A percentile compares a stretch with the other conserved stretches of the same genome.
phyloP scores from a whole-genome alignment of 2,888 invertebrate species.

The Eretmocerus hayati region DNA sequence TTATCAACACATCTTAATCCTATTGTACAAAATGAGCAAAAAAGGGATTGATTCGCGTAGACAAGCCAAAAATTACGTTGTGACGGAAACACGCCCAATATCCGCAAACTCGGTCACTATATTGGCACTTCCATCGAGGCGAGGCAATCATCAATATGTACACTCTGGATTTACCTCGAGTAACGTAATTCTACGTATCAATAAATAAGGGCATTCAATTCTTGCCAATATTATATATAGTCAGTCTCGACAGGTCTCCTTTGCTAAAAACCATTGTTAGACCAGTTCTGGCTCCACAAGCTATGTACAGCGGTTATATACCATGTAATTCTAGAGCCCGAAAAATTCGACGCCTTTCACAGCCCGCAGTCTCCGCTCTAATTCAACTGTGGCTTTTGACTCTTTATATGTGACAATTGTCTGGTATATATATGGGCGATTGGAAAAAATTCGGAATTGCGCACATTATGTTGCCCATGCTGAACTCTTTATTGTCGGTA shows the following conservation, averaged over 20 bases:
- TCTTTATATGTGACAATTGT: neutral
- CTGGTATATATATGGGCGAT: neutral
- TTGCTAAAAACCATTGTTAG: neutral
- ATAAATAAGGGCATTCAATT: slow-evolving; percentile 12
- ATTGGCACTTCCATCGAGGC: neutral
- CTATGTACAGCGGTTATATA: too few relatives aligned
- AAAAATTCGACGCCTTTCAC: too few relatives aligned
- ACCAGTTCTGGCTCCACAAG: too few relatives aligned
- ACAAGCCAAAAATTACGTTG: too few relatives aligned
- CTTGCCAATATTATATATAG: slow-evolving; percentile 8
- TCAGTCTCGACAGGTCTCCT: neutral
- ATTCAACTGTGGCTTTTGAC: neutral
- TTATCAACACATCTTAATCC: slow-evolving; percentile 5
- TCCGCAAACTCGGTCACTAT: slow-evolving; percentile 4
- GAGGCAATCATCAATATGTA: neutral
- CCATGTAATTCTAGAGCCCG: neutral
- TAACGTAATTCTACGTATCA: slow-evolving; percentile 10
- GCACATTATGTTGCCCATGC: too few relatives aligned
- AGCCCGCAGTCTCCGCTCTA: neutral
- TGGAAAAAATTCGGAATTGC: neutral
- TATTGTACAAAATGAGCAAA: neutral
- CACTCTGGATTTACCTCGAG: slow-evolving; percentile 9
- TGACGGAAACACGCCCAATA: slow-evolving; percentile 10
- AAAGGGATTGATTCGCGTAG: slow-evolving; percentile 15
- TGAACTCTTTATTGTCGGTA: too few relatives aligned